Percentiles rank a stretch among this genome's conserved stretches.
Evolutionary conservation across 92 coral and sea anemone species (phyloP).

Genomic region (Phenganax subtilis): DNA sequence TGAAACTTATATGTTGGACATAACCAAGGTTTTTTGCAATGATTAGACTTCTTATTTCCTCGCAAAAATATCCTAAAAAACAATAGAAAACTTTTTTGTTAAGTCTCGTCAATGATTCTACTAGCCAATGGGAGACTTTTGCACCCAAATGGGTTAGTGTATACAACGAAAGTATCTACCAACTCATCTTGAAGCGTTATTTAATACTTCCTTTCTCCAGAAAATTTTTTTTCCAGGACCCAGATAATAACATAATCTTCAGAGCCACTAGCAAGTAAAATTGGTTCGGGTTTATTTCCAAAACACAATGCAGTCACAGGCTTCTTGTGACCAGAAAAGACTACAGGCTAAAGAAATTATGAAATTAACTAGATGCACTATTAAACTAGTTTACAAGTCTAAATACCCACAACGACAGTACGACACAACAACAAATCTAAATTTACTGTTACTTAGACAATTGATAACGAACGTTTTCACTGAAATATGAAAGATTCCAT

Average conservation of each 20-base stretch:
- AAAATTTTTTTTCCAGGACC: slow-evolving; percentile 63
- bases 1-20: slow-evolving; percentile 81
- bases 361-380: not conserved
- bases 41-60: slow-evolving; percentile 40
- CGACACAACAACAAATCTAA: not conserved
- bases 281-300: slow-evolving; percentile 59
- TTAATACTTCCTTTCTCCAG: slow-evolving; percentile 2
- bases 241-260: slow-evolving; percentile 80
- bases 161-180: not conserved
- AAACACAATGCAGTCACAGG: slow-evolving; percentile 69
- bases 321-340: slow-evolving; percentile 65
- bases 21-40: slow-evolving; percentile 86
- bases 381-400: not conserved
- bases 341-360: slow-evolving; percentile 52
- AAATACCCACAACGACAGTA: not conserved
- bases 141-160: not conserved
- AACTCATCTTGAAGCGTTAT: not conserved
- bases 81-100: not conserved
- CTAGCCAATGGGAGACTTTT: too few species aligned
- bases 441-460: not conserved
- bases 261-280: slow-evolving; percentile 75
- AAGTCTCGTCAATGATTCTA: too few species aligned
- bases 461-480: slow-evolving; percentile 18
- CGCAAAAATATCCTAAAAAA: slow-evolving; percentile 16
- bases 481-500: slow-evolving; percentile 2